Percentiles rank a stretch among this genome's conserved stretches.
Conservation (phyloP, 2,797 vertebrate genomes). For the Lepilemur septentrionalis region DNA sequence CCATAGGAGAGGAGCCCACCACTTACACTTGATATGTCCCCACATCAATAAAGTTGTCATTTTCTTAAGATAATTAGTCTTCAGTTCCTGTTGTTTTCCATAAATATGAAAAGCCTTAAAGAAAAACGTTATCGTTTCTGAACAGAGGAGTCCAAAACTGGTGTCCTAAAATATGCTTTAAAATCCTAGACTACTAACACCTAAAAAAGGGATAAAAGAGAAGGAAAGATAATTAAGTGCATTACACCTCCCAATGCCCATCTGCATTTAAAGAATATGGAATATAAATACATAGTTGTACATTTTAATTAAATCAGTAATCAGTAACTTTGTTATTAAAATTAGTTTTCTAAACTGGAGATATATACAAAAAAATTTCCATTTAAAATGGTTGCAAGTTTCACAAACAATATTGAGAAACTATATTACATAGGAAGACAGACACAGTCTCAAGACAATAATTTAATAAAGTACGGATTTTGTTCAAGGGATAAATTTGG, state of each 20-base stretch:
- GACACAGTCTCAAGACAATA: neutral
- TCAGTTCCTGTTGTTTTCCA: neutral
- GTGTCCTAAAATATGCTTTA: neutral
- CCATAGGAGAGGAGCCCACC: neutral
- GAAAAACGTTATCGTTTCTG: neutral
- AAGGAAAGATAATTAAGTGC: neutral
- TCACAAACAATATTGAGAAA: neutral
- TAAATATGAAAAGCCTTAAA: neutral
- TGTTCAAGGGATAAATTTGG: neutral
- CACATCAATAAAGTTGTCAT: neutral
- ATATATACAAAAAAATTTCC: neutral
- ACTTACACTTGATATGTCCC: neutral
- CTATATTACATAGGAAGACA: neutral
- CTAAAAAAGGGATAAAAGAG: neutral
- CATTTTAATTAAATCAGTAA: neutral
- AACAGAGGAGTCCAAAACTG: neutral
- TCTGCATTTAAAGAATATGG: neutral
- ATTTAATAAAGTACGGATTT: constrained; percentile 18
- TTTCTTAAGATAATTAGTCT: neutral
- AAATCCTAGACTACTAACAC: neutral
- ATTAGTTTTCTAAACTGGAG: neutral
- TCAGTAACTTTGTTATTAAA: neutral
- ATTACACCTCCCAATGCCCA: too few relatives aligned
- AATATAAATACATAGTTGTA: neutral
- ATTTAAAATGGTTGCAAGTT: neutral